phyloP scores from a whole-genome alignment of 2,113 vertebrate genomes.

The Barbus barbus region DNA sequence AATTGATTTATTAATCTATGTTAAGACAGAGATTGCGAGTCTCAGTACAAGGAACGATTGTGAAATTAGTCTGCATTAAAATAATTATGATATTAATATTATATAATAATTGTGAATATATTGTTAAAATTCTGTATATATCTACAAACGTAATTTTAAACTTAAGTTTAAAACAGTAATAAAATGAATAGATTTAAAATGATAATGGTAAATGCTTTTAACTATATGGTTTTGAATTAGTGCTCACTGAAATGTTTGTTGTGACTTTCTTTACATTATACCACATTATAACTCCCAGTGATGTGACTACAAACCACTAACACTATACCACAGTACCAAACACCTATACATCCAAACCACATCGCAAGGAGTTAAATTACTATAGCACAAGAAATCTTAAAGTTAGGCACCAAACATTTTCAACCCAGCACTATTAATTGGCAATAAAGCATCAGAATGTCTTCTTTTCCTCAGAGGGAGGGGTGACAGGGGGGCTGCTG shows the following conservation, averaged over 20 bases:
- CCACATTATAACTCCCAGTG: neutral
- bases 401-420: neutral
- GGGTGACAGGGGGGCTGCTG: neutral
- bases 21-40: neutral
- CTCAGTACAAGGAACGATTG: neutral
- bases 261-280: neutral
- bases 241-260: neutral
- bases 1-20: neutral
- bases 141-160: neutral
- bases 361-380: neutral
- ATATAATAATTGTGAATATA: neutral
- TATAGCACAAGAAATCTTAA: neutral
- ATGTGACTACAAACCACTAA: neutral
- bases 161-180: neutral
- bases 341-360: slow-evolving; percentile 1
- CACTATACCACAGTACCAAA: neutral
- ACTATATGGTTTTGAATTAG: neutral
- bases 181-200: neutral
- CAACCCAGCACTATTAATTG: neutral
- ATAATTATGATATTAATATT: neutral
- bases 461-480: slow-evolving; percentile 12
- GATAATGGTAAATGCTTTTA: neutral
- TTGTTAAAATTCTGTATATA: neutral
- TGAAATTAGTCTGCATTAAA: neutral
- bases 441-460: slow-evolving; percentile 19